Evolutionary conservation across 2,113 vertebrate species (phyloP).

Genomic region (Cromileptes altivelis): DNA sequence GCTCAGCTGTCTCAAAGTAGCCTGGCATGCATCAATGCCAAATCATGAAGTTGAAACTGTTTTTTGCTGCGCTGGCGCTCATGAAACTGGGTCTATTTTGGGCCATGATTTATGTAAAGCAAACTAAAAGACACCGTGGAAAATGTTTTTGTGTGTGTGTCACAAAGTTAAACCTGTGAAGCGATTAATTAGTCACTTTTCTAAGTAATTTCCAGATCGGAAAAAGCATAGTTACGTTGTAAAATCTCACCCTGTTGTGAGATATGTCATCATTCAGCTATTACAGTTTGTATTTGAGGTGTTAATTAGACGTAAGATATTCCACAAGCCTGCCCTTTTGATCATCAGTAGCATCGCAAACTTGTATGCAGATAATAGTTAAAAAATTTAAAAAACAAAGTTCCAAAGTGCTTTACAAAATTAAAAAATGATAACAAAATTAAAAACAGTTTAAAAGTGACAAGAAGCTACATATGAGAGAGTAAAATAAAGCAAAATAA

Average conservation of each 20-base stretch:
- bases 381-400: too few relatives aligned
- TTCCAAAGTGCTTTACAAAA: too few relatives aligned
- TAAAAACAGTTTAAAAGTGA: too few relatives aligned
- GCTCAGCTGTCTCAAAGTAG: constrained; percentile 78
- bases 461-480: too few relatives aligned
- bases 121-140: constrained; percentile 57
- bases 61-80: constrained; percentile 32
- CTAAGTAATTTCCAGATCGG: neutral
- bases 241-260: neutral
- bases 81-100: constrained; percentile 40
- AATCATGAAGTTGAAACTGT: constrained; percentile 51
- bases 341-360: neutral
- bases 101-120: constrained; percentile 60
- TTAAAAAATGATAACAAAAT: too few relatives aligned
- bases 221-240: neutral
- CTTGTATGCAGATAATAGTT: neutral
- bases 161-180: too few relatives aligned
- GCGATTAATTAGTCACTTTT: constrained; percentile 5
- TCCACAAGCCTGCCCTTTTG: neutral
- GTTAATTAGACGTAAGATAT: neutral
- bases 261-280: neutral
- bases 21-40: constrained; percentile 71
- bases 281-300: neutral
- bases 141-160: constrained; percentile 22
- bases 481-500: too few relatives aligned